Evolutionary conservation across 1,140 invertebrate species (phyloP).

Genomic region (Trichonephila clavata): DNA sequence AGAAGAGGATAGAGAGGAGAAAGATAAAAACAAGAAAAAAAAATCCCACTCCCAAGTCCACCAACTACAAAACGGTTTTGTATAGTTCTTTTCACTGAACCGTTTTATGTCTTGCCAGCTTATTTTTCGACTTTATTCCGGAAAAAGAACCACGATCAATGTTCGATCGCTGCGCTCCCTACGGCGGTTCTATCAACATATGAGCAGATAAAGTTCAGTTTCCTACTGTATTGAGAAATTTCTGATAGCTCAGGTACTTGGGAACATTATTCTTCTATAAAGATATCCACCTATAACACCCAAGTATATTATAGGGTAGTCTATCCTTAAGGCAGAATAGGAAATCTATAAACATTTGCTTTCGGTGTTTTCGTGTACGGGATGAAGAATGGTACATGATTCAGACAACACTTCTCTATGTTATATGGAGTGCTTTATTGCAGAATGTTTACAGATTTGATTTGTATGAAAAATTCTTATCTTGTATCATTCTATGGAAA

Average conservation of each 20-base stretch:
- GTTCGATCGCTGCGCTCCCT: constrained; percentile 16
- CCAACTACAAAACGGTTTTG: constrained; percentile 51
- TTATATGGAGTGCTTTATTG: too few relatives aligned
- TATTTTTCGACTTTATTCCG: constrained; percentile 65
- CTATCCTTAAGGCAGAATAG: constrained; percentile 19
- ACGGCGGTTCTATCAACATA: constrained; percentile 50
- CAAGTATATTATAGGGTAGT: neutral
- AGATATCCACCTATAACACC: neutral
- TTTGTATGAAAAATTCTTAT: too few relatives aligned
- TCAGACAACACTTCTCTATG: too few relatives aligned
- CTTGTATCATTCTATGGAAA: too few relatives aligned
- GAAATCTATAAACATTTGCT: constrained; percentile 21
- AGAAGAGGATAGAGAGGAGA: constrained; percentile 1
- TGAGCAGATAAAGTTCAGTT: constrained; percentile 50
- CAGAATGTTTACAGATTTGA: too few relatives aligned
- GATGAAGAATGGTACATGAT: too few relatives aligned
- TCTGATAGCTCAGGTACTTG: neutral
- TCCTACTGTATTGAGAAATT: neutral
- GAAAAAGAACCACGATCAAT: constrained; percentile 40
- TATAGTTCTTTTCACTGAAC: constrained; percentile 53
- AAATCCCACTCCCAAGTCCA: neutral
- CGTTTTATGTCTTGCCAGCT: constrained; percentile 65
- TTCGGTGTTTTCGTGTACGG: neutral
- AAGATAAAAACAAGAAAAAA: neutral
- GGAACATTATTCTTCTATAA: constrained; percentile 38